Conservation (phyloP, 2,113 vertebrate species). For the Anhinga rufa region DNA sequence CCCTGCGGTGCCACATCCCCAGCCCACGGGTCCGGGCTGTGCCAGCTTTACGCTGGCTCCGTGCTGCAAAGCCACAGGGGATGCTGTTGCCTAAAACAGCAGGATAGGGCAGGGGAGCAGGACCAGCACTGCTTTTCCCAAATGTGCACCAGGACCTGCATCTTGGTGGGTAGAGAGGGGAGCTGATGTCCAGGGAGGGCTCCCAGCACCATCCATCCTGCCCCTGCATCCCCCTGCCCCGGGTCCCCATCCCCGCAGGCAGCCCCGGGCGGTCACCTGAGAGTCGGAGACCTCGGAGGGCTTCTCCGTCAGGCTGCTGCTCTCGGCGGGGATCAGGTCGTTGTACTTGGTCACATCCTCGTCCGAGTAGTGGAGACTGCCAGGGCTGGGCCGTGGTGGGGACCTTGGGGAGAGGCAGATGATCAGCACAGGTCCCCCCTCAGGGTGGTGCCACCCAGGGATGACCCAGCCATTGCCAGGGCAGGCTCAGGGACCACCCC, state of each 20-base stretch:
- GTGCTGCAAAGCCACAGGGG: rapidly evolving
- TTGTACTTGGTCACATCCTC: conserved; percentile 98
- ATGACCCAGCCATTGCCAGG: background rate
- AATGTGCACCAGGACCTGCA: rapidly evolving
- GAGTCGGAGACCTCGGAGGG: conserved; percentile 95
- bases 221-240: too few relatives aligned
- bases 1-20: background rate
- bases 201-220: background rate
- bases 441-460: background rate
- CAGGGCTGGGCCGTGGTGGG: conserved; percentile 92
- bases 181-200: background rate
- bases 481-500: background rate
- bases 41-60: background rate
- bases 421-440: rapidly evolving
- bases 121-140: background rate
- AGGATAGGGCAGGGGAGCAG: background rate
- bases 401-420: conserved; percentile 70
- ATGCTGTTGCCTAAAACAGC: background rate
- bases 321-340: conserved; percentile 92
- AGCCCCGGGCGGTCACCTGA: conserved; percentile 73
- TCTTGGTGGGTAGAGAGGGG: rapidly evolving
- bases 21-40: background rate
- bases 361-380: conserved; percentile 94
- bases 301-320: conserved; percentile 95
- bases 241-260: rapidly evolving